Evolutionary conservation across 2,113 vertebrate genomes (phyloP).

Genomic region (Lophochroa leadbeateri): DNA sequence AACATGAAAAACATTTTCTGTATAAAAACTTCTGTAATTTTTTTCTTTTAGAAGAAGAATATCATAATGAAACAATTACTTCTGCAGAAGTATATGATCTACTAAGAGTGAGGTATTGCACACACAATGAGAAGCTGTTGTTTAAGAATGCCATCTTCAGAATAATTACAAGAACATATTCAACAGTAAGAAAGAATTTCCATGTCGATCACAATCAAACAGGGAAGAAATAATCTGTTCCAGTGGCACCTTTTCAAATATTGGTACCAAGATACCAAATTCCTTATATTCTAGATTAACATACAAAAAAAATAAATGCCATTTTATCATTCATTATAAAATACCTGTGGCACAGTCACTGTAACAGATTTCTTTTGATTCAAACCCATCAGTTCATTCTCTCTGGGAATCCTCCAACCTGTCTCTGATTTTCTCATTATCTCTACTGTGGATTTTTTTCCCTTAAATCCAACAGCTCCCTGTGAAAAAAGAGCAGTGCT

Average conservation of each 20-base stretch:
- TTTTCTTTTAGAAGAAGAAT: background rate
- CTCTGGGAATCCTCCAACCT: background rate
- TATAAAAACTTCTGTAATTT: background rate
- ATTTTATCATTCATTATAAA: background rate
- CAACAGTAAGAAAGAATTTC: background rate
- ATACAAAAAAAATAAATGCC: background rate
- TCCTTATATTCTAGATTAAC: background rate
- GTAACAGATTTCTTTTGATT: background rate
- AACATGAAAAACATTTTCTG: background rate
- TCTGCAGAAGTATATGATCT: background rate
- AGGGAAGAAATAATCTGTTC: background rate
- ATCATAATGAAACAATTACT: background rate
- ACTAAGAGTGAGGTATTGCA: background rate
- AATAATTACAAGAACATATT: background rate
- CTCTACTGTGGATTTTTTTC: background rate
- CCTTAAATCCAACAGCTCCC: background rate
- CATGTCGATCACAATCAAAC: background rate
- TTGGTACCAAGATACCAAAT: background rate
- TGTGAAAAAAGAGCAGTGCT: background rate
- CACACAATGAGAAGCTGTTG: background rate
- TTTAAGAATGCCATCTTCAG: slow-evolving; percentile 9
- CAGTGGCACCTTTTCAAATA: background rate
- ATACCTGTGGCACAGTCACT: background rate
- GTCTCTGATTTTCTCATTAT: background rate
- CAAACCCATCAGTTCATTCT: background rate